phyloP scores from a whole-genome alignment of 2,113 vertebrate genomes.

The Sitta europaea region DNA sequence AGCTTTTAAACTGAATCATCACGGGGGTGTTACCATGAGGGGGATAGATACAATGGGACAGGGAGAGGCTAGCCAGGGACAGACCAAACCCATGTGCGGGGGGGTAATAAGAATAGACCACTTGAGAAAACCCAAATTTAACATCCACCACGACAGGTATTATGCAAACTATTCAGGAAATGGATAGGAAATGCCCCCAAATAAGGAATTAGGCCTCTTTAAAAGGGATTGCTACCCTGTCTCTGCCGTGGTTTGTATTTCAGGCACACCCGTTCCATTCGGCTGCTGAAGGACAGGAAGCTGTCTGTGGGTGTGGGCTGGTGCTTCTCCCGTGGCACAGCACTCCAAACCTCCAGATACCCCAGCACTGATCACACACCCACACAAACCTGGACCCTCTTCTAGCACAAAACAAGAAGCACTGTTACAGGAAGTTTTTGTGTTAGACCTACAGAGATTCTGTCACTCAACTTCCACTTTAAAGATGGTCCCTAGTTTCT shows the following conservation, averaged over 20 bases:
- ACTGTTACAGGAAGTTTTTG: neutral
- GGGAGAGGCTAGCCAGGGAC: no score
- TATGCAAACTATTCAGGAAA: neutral
- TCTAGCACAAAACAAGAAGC: neutral
- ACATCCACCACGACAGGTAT: no score
- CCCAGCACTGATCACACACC: neutral
- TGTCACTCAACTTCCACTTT: neutral
- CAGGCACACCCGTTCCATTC: neutral
- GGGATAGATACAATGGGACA: no score
- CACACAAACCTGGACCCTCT: neutral
- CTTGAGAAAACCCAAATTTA: no score
- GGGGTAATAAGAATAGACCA: no score
- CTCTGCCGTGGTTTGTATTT: neutral
- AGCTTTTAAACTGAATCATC: no score
- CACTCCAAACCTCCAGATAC: neutral
- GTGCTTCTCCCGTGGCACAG: accelerated
- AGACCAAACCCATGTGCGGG: no score
- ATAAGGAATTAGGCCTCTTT: neutral
- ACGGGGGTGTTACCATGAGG: no score
- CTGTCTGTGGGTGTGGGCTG: neutral
- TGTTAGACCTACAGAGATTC: neutral
- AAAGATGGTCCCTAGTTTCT: neutral
- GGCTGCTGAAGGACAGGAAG: neutral
- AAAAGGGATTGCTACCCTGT: neutral
- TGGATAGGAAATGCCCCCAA: neutral